Conservation (phyloP, 2,888 invertebrate genomes). For the Parapristionchus giblindavisi region DNA sequence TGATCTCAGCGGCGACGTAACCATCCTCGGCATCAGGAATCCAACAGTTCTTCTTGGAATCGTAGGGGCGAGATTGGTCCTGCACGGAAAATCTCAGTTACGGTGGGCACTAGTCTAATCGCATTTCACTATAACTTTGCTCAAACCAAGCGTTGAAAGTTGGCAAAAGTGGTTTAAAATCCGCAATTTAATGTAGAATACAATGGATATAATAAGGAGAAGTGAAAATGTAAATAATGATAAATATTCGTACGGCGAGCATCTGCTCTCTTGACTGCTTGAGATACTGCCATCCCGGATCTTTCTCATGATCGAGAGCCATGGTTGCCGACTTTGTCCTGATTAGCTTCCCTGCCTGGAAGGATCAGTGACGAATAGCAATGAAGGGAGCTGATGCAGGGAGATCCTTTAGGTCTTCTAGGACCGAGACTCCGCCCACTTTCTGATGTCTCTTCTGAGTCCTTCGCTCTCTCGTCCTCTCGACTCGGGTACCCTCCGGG, state of each 20-base stretch:
- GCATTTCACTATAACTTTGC: no score
- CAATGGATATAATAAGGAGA: not conserved
- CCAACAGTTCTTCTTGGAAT: conserved; percentile 99
- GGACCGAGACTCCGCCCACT: no score
- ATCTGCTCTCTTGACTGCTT: conserved; percentile 64
- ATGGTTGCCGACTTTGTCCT: no score
- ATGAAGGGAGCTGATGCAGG: no score
- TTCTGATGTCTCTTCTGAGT: conserved; percentile 1
- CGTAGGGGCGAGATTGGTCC: conserved; percentile 98
- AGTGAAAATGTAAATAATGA: not conserved
- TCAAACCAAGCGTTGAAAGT: not conserved
- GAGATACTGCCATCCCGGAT: conserved; percentile 69
- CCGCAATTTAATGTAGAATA: not conserved
- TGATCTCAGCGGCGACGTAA: conserved; percentile 94
- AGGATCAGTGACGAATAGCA: no score
- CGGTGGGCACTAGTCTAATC: no score
- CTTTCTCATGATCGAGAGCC: conserved; percentile 63
- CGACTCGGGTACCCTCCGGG: not conserved
- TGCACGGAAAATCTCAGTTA: conserved; percentile 69
- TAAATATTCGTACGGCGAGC: conserved; percentile 57
- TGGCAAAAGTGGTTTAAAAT: not conserved
- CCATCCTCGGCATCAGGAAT: conserved; percentile 97
- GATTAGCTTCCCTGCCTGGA: no score
- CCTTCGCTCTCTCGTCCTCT: conserved; percentile 5
- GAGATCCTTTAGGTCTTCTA: no score